Base-by-base conservation (phyloP, 1,140 invertebrate genomes). In the Drosophila watanabei region DNA sequence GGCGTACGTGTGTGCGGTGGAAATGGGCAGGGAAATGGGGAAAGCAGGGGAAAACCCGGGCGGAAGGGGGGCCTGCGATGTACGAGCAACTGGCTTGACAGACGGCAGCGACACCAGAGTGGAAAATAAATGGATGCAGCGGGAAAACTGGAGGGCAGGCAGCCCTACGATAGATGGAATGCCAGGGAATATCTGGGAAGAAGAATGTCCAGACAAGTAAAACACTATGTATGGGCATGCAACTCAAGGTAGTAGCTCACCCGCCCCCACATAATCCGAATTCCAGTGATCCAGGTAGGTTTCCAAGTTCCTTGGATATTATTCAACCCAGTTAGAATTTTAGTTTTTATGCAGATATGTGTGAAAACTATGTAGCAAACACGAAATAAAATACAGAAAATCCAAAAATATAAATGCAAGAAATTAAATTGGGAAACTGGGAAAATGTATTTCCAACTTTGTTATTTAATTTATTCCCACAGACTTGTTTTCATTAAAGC, bases 51-150 rank as follows among this genome's bases (percentile, higher is more conserved):
- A 43, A 65, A 43, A 70, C 62, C 43, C 46, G 81, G 48, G n/a
- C 52, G 33, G 52, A 56, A 56, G 2, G 16, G 30, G 35, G 18
- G 20, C 20, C 35, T 33, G 51, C 49, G 37, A 69, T 37, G 51
- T 28, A 28, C 24, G 51, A 77, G 69, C 82, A 84, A 80, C 82
- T 84, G 77, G 61, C 57, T 71, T 89, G 85, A 89, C 85, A 89
- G 78, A 79, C 72, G 84, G 75, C 84, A 82, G 20, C 49, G 49
- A 56, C 75, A 72, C 35, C 68, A 49, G 68, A 72, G 51, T 80
- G 76, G 51, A 75, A 73, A 73, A 80, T 73, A 79, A 79, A 79
- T 79, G 66, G 52, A 63, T 45, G 41, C 57, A 64, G 54, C 41
- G 43, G 37, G 49, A 64, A 28, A 65, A 18, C 41, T 52, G 48